Evolutionary conservation across 1,140 invertebrate genomes (phyloP).

Genomic region (Trichomalopsis sarcophagae): DNA sequence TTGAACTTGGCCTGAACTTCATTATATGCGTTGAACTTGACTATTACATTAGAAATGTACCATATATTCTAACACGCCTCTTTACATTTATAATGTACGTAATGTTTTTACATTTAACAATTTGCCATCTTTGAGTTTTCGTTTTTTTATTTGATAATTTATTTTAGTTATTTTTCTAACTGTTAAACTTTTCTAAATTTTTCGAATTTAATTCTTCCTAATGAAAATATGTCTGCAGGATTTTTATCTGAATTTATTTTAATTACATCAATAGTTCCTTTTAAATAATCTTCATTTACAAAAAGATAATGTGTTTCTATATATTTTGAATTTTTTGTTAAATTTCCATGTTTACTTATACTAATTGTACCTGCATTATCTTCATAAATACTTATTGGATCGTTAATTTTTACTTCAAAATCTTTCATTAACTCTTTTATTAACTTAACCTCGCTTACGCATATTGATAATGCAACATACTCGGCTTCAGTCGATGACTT

Average conservation of each 20-base stretch:
- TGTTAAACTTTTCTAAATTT: constrained; percentile 33
- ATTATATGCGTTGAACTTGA: background rate
- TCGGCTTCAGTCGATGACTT: constrained; percentile 50
- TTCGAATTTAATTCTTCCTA: constrained; percentile 36
- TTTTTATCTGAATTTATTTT: constrained; percentile 43
- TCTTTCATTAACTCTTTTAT: constrained; percentile 47
- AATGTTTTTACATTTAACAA: background rate
- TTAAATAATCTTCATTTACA: constrained; percentile 23
- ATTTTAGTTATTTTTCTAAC: background rate
- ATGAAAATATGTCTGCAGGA: constrained; percentile 35
- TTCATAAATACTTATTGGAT: constrained; percentile 43
- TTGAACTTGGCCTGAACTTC: no score
- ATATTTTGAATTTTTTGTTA: constrained; percentile 31
- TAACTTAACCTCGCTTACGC: constrained; percentile 48
- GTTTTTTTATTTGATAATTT: background rate
- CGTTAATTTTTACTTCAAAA: constrained; percentile 38
- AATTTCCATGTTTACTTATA: constrained; percentile 33
- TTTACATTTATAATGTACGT: background rate
- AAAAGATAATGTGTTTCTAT: constrained; percentile 14
- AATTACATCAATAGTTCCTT: constrained; percentile 19
- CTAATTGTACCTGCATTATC: constrained; percentile 45
- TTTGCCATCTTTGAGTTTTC: background rate
- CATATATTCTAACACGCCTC: background rate
- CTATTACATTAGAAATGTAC: background rate
- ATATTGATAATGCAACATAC: constrained; percentile 53